A percentile compares a stretch with the other conserved stretches of the same genome.
Conservation (phyloP, 2,113 vertebrate genomes). For the Gopherus evgoodei region DNA sequence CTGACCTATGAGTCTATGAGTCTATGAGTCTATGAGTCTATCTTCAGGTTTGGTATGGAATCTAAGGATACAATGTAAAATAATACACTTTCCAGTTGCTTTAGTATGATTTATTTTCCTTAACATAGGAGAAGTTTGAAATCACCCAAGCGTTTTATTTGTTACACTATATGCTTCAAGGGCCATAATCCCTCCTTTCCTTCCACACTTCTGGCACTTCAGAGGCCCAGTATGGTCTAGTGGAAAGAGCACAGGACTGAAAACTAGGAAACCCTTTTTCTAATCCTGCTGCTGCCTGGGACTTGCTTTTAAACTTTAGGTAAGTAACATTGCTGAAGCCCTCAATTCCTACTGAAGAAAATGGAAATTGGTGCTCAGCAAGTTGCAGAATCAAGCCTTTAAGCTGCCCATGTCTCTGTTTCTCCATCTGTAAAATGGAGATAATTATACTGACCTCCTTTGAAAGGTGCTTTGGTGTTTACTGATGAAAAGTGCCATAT, state of each 20-base stretch:
- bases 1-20: no score
- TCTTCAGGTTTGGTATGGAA: constrained; percentile 66
- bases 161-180: constrained; percentile 61
- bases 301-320: constrained; percentile 42
- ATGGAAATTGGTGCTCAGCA: background rate
- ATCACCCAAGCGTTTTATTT: constrained; percentile 69
- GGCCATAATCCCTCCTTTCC: constrained; percentile 70
- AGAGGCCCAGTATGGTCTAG: constrained; percentile 42
- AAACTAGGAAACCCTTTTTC: constrained; percentile 36
- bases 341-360: background rate
- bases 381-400: background rate
- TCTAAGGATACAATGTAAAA: constrained; percentile 49
- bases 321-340: constrained; percentile 2
- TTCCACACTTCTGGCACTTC: constrained; percentile 52
- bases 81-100: constrained; percentile 52
- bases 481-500: background rate
- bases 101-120: constrained; percentile 70
- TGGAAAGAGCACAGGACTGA: constrained; percentile 42
- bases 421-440: background rate
- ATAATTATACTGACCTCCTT: fast-evolving
- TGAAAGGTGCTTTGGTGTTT: background rate
- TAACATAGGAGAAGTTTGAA: constrained; percentile 55
- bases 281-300: constrained; percentile 32
- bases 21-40: no score
- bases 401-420: background rate